phyloP scores from a whole-genome alignment of 2,888 invertebrate species.

The Dicranocentrus wangi region DNA sequence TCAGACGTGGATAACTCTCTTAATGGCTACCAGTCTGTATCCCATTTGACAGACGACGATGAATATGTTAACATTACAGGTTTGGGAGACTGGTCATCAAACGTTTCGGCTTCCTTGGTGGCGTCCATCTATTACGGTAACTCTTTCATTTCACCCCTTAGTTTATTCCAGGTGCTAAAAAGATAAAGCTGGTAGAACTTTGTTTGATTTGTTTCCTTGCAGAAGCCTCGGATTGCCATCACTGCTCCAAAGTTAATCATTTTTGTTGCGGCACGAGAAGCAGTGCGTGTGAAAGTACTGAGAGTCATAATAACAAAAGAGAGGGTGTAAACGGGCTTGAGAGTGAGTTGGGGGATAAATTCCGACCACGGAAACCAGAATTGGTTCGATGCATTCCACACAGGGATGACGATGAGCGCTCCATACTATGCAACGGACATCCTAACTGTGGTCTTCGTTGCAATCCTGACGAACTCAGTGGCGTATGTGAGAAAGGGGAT shows the following conservation, averaged over 20 bases:
- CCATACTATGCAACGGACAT: constrained; percentile 50
- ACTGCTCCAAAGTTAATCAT: neutral
- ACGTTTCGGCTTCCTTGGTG: constrained; percentile 24
- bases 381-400: constrained; percentile 52
- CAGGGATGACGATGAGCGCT: neutral
- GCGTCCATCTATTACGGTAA: constrained; percentile 58
- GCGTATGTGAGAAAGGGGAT: constrained; percentile 8
- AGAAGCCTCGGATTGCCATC: constrained; percentile 29
- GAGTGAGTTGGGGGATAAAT: too few species aligned
- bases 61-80: constrained; percentile 20
- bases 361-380: neutral
- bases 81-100: constrained; percentile 34
- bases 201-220: neutral
- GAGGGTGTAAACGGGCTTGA: too few species aligned
- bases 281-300: constrained; percentile 9
- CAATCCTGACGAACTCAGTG: constrained; percentile 51
- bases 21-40: constrained; percentile 42
- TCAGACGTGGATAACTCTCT: constrained; percentile 11
- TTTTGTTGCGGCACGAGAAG: constrained; percentile 54
- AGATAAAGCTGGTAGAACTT: neutral
- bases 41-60: constrained; percentile 33
- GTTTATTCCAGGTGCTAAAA: constrained; percentile 3
- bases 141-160: neutral
- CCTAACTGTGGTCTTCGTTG: constrained; percentile 63
- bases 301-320: neutral